Conservation (phyloP, 2,888 invertebrate genomes). For the Hylaea fasciaria region DNA sequence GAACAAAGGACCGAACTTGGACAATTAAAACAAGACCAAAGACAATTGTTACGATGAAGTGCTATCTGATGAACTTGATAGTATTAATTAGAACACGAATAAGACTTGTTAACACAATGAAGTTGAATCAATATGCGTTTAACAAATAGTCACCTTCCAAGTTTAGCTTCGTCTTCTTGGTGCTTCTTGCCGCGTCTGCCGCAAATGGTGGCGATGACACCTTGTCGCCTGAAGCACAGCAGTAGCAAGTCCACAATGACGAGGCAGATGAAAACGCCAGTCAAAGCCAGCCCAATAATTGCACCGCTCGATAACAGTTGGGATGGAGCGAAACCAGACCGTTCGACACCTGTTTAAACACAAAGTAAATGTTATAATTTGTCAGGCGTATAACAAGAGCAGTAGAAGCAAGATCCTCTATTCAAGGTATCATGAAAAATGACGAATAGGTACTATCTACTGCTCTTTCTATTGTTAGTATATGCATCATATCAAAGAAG, state of each 20-base stretch:
- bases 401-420: slow-evolving; percentile 61
- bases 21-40: slow-evolving; percentile 47
- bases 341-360: slow-evolving; percentile 74
- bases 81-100: slow-evolving; percentile 39
- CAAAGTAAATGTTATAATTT: slow-evolving; percentile 42
- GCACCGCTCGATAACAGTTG: slow-evolving; percentile 88
- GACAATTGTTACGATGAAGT: slow-evolving; percentile 64
- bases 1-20: slow-evolving; percentile 36
- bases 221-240: slow-evolving; percentile 87
- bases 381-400: slow-evolving; percentile 54
- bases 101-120: slow-evolving; percentile 29
- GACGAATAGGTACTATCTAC: slow-evolving; percentile 56
- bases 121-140: slow-evolving; percentile 4
- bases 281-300: slow-evolving; percentile 94
- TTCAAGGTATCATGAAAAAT: slow-evolving; percentile 28
- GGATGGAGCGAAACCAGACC: slow-evolving; percentile 76
- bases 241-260: slow-evolving; percentile 94
- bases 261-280: slow-evolving; percentile 91
- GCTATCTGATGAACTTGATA: slow-evolving; percentile 50
- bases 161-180: slow-evolving; percentile 92
- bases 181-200: slow-evolving; percentile 88
- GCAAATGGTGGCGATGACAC: slow-evolving; percentile 88
- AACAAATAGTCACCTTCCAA: slow-evolving; percentile 89
- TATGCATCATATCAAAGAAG: slow-evolving; percentile 77
- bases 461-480: slow-evolving; percentile 75